Percentiles rank a stretch among this genome's conserved stretches.
phyloP scores from a whole-genome alignment of 2,113 vertebrate genomes.

The Hystrix cristata region DNA sequence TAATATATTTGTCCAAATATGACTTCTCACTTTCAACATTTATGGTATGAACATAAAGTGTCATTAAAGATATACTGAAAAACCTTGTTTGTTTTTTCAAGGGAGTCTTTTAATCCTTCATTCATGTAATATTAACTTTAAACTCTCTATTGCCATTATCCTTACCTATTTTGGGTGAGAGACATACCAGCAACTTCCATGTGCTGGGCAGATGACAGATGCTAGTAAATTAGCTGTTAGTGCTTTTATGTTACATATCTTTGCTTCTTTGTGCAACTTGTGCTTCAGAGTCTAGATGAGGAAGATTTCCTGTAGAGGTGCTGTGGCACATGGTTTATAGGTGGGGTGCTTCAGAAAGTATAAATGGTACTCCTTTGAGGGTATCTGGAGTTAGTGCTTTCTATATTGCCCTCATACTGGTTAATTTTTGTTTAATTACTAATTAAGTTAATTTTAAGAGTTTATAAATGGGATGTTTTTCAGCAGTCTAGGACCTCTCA shows the following conservation, averaged over 20 bases:
- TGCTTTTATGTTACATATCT: background rate
- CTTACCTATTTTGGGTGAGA: background rate
- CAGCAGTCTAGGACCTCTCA: background rate
- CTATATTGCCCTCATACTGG: background rate
- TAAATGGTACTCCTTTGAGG: background rate
- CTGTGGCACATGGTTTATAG: background rate
- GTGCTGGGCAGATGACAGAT: background rate
- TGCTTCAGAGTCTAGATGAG: background rate
- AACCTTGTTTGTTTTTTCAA: background rate
- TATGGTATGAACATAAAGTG: background rate
- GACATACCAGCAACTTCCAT: background rate
- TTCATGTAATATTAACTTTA: background rate
- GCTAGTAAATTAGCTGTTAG: background rate
- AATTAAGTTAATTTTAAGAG: constrained; percentile 15
- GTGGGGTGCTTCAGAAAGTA: background rate
- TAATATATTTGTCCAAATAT: background rate
- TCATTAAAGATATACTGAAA: background rate
- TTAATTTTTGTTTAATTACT: constrained; percentile 7
- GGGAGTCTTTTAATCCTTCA: background rate
- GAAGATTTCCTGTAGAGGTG: background rate
- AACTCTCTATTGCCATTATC: background rate
- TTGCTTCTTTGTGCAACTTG: background rate
- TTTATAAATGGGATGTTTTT: background rate
- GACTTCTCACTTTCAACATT: background rate
- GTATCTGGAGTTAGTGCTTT: background rate